Conservation (phyloP, 2,888 invertebrate species). For the Malacosoma neustria region DNA sequence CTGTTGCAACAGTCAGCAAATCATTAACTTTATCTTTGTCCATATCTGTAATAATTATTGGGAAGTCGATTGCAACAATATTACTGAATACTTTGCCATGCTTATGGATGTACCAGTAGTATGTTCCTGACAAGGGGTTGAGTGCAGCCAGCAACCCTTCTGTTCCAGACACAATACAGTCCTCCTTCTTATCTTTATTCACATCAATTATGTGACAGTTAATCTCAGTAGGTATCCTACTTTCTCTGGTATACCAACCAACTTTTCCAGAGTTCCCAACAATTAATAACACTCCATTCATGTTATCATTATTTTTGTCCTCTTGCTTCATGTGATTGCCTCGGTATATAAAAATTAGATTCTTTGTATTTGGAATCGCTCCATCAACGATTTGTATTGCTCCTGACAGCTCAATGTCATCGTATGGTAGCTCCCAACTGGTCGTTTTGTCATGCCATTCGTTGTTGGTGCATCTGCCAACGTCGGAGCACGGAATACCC, state of each 20-base stretch:
- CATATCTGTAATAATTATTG: conserved; percentile 81
- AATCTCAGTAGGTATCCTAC: conserved; percentile 80
- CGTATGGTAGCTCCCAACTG: conserved; percentile 81
- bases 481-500: conserved; percentile 84
- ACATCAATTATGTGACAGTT: conserved; percentile 84
- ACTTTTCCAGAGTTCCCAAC: conserved; percentile 81
- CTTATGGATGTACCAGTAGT: conserved; percentile 75
- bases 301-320: conserved; percentile 61
- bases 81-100: conserved; percentile 65
- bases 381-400: conserved; percentile 81
- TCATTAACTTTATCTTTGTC: conserved; percentile 83
- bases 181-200: conserved; percentile 80
- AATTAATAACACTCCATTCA: conserved; percentile 81
- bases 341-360: conserved; percentile 83
- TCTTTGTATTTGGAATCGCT: conserved; percentile 77
- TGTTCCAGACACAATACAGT: conserved; percentile 84
- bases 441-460: conserved; percentile 75
- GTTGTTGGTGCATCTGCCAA: conserved; percentile 76
- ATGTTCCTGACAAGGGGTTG: conserved; percentile 69
- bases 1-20: conserved; percentile 76
- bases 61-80: conserved; percentile 78
- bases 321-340: conserved; percentile 77
- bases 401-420: conserved; percentile 81
- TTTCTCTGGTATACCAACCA: conserved; percentile 83
- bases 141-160: conserved; percentile 74